phyloP scores from a whole-genome alignment of 2,113 vertebrate species.

The Crocuta crocuta region DNA sequence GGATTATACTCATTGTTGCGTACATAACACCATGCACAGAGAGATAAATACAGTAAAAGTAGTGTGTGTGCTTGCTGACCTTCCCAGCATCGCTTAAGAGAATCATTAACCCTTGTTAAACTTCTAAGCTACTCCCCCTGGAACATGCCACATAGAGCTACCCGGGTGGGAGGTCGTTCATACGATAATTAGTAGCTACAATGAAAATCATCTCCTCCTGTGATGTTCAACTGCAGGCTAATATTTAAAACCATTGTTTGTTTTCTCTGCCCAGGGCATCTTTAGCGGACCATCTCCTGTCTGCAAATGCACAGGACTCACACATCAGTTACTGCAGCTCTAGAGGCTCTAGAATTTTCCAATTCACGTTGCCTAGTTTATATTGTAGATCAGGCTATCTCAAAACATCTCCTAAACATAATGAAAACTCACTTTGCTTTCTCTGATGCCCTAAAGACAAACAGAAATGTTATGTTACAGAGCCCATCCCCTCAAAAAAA shows the following conservation, averaged over 20 bases:
- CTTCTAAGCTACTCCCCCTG: neutral
- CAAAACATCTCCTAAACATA: neutral
- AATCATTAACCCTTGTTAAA: neutral
- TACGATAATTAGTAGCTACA: neutral
- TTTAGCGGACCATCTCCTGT: neutral
- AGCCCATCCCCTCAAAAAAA: neutral
- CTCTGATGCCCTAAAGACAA: neutral
- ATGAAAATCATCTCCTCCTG: neutral
- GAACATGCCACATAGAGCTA: neutral
- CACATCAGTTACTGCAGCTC: fast-evolving
- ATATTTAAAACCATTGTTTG: neutral
- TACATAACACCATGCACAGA: fast-evolving
- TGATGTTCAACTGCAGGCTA: conserved; percentile 54
- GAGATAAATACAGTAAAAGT: fast-evolving
- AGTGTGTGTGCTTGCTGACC: fast-evolving
- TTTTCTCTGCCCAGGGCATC: neutral
- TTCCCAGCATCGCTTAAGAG: fast-evolving
- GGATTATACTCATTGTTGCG: neutral
- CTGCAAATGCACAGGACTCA: neutral
- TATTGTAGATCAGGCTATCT: neutral
- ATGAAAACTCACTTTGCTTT: neutral
- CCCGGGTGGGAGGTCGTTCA: neutral
- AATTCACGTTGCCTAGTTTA: neutral
- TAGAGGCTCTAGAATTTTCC: no score
- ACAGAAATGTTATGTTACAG: neutral